Base-by-base conservation (phyloP, 2,888 invertebrate genomes). In the Epiblema foenella region DNA sequence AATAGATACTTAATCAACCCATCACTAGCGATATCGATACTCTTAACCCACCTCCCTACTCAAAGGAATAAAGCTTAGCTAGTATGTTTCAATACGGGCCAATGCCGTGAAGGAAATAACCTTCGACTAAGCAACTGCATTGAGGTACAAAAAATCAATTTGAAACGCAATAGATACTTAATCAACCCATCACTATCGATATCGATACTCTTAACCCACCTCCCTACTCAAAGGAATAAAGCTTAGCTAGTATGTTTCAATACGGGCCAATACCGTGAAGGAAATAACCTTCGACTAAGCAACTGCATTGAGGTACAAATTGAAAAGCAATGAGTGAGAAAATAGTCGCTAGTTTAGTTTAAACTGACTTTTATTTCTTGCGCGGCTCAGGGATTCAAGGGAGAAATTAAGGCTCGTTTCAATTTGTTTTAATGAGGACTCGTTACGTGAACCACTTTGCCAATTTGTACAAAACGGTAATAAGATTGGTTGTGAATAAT, bases 91-190 rank as follows among this genome's bases (percentile, higher is more conserved):
- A 63, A 69, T 57, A 62, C 20, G 46, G 56, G 49, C 63, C 56
- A 63, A 57, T 63, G 12, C 69, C 56, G 42, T 56, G 56, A 66
- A 68, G 42, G 54, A 68, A 68, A 69, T 63, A 46, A 56, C 69
- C 56, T 69, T 57, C 49, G 54, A 33, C 60, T 60, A 37, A 62
- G 68, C 56, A 63, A 57, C 69, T 63, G 56, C 63, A 69, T 57
- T 63, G 63, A 69, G 69, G 69, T 63, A 69, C 63, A 69, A 69
- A 69, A n/a, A n/a, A n/a, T n/a, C n/a, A n/a, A n/a, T n/a, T 12
- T 42, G 12, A 15, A 42, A 15, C 15, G 15, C 15, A 46, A 46
- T n/a, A 46, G n/a, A 1, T n/a, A 46, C 46, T 15, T 46, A 46
- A 46, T 46, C 46, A 8, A n/a, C 46, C n/a, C 8, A 58, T 10